A percentile compares a stretch with the other conserved stretches of the same genome.
These are phyloP conservation scores for Drosophila neutralis DNA, from an alignment of 2,888 invertebrate species.

Conservation along the genomic window DNA sequence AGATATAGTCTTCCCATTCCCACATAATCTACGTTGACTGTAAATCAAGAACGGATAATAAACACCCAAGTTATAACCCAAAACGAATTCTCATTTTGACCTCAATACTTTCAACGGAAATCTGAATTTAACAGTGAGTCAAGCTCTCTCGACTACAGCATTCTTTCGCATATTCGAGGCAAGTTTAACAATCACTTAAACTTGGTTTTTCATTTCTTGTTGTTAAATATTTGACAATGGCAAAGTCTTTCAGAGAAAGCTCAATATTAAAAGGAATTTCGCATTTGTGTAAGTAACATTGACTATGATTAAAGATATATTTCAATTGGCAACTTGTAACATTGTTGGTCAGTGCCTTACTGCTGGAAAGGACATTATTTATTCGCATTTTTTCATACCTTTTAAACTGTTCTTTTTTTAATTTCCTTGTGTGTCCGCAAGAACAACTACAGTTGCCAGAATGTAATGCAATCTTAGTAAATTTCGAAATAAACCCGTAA, in stretches of 20 bases:
- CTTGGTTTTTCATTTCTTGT: neutral
- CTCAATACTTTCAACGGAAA: neutral
- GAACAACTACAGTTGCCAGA: slow-evolving; percentile 45
- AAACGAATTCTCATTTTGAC: neutral
- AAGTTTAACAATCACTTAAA: neutral
- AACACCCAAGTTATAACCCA: neutral
- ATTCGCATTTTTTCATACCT: slow-evolving; percentile 2
- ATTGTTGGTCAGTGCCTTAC: neutral
- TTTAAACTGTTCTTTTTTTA: slow-evolving; percentile 3
- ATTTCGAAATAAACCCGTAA: slow-evolving; percentile 30
- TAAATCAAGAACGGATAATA: neutral
- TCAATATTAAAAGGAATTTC: neutral
- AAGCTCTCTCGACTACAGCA: neutral
- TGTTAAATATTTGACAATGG: neutral
- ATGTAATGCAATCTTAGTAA: slow-evolving; percentile 47
- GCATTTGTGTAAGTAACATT: neutral
- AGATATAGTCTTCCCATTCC: neutral
- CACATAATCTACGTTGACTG: fast-evolving
- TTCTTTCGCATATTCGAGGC: neutral
- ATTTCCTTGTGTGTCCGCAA: slow-evolving; percentile 18
- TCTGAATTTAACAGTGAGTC: no score
- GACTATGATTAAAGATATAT: neutral
- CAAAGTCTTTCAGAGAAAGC: neutral
- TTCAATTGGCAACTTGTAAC: no score
- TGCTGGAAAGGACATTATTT: no score